Conservation (phyloP, 2,113 vertebrate species). For the Eublepharis macularius region DNA sequence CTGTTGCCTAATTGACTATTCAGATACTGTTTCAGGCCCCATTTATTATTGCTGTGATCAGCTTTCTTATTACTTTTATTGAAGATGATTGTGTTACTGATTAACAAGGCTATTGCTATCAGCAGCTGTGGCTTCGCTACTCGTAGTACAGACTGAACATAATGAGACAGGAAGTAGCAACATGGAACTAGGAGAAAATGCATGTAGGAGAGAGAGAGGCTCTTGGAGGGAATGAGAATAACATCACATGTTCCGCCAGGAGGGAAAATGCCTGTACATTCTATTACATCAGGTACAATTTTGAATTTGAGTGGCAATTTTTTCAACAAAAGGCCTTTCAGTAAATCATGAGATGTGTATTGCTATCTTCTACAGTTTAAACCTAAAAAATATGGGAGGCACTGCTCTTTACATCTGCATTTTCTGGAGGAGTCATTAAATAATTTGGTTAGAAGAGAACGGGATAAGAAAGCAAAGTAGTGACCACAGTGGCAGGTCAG, state of each 20-base stretch:
- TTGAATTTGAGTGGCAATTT: slow-evolving; percentile 5
- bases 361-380: not conserved
- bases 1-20: slow-evolving; percentile 54
- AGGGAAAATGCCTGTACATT: not conserved
- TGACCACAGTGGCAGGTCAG: too few relatives aligned
- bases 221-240: slow-evolving; percentile 21
- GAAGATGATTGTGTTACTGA: slow-evolving; percentile 71
- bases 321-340: slow-evolving; percentile 3
- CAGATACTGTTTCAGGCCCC: slow-evolving; percentile 55
- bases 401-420: slow-evolving; percentile 27
- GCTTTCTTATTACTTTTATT: slow-evolving; percentile 60
- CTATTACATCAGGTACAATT: not conserved
- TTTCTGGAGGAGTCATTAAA: not conserved
- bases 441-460: not conserved
- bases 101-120: slow-evolving; percentile 62
- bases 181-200: not conserved
- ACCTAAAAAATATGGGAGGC: slow-evolving; percentile 25
- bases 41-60: slow-evolving; percentile 51
- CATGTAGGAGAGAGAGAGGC: slow-evolving; percentile 9
- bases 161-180: slow-evolving; percentile 26
- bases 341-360: not conserved
- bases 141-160: slow-evolving; percentile 34
- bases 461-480: not conserved
- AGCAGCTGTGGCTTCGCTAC: slow-evolving; percentile 51
- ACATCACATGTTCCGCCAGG: not conserved